phyloP scores from a whole-genome alignment of 2,113 vertebrate genomes.

The Tautogolabrus adspersus region DNA sequence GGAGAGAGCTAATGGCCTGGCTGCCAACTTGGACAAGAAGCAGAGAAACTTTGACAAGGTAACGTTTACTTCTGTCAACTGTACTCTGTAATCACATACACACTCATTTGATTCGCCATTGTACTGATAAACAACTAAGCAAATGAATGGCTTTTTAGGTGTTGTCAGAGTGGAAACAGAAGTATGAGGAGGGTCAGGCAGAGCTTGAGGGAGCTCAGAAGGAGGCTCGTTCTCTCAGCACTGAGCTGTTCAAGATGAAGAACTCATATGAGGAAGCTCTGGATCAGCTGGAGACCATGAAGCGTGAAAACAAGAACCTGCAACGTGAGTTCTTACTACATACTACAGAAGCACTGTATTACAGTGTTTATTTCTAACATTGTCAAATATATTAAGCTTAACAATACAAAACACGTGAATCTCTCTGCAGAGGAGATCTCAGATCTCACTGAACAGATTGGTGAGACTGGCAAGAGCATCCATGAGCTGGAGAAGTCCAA shows the following conservation, averaged over 20 bases:
- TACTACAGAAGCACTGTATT: background rate
- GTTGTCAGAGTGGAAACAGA: conserved; percentile 70
- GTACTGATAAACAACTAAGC: background rate
- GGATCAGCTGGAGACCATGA: conserved; percentile 77
- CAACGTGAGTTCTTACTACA: conserved; percentile 54
- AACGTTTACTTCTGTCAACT: background rate
- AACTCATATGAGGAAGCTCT: conserved; percentile 85
- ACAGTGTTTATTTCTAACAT: background rate
- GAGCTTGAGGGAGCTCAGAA: conserved; percentile 85
- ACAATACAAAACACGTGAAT: background rate
- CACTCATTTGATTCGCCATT: background rate
- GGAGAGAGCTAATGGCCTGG: conserved; percentile 68
- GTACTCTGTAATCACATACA: background rate
- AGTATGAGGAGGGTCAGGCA: conserved; percentile 71
- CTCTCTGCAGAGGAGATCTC: conserved; percentile 72
- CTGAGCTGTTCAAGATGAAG: conserved; percentile 90
- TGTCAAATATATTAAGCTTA: too few species aligned
- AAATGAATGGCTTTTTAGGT: conserved; percentile 32
- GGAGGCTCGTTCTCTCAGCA: conserved; percentile 85
- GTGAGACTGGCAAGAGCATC: conserved; percentile 74
- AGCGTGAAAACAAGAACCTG: conserved; percentile 72
- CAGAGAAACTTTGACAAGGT: conserved; percentile 76
- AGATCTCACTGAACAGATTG: conserved; percentile 74
- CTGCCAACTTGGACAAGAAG: conserved; percentile 74
- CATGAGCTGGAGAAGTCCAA: conserved; percentile 74